These are phyloP conservation scores for Vulpes ferrilata DNA, from an alignment of 2,113 vertebrate genomes.

Conservation along the genomic window DNA sequence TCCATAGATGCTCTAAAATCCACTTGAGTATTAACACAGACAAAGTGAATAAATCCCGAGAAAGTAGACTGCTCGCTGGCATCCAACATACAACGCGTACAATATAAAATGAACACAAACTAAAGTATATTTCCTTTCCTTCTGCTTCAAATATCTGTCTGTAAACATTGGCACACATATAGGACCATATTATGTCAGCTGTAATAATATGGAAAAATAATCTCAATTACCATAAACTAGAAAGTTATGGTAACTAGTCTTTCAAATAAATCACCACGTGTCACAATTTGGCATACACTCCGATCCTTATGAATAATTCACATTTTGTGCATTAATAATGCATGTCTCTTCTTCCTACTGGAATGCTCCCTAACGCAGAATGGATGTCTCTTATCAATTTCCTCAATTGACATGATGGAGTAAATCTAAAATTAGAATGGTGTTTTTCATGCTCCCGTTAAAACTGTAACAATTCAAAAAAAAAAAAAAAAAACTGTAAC, in stretches of 20 bases:
- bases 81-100: neutral
- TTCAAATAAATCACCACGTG: constrained; percentile 33
- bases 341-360: neutral
- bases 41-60: constrained; percentile 1
- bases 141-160: constrained; percentile 18
- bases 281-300: constrained; percentile 59
- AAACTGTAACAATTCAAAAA: neutral
- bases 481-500: neutral
- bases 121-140: neutral
- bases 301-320: constrained; percentile 66
- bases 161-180: neutral
- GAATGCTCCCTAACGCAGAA: constrained; percentile 54
- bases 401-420: constrained; percentile 20
- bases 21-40: neutral
- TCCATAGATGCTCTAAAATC: neutral
- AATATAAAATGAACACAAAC: constrained; percentile 35
- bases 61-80: neutral
- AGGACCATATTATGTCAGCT: neutral
- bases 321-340: constrained; percentile 65
- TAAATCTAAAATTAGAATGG: constrained; percentile 24
- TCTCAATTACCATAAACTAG: constrained; percentile 25
- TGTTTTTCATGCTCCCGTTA: neutral
- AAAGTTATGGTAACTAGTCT: constrained; percentile 61
- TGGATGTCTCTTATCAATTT: constrained; percentile 37
- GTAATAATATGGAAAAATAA: constrained; percentile 13